phyloP scores from a whole-genome alignment of 2,113 vertebrate genomes.

The Ondatra zibethicus region DNA sequence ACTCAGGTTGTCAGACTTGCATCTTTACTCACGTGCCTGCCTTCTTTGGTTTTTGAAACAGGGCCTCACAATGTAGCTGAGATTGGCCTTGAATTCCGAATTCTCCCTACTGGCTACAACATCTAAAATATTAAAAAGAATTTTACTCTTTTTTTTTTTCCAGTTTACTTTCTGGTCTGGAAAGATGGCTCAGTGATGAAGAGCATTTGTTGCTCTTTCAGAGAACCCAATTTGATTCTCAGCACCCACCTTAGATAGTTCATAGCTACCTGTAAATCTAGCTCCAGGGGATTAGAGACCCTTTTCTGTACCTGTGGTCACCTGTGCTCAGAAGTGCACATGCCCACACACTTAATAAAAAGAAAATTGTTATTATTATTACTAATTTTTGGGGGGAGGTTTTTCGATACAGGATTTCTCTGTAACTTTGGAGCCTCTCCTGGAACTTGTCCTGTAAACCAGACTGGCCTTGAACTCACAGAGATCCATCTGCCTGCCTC shows the following conservation, averaged over 20 bases:
- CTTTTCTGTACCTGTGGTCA: not conserved
- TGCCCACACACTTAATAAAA: not conserved
- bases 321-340: not conserved
- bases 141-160: not conserved
- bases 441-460: not conserved
- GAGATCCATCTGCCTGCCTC: not conserved
- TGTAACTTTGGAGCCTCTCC: not conserved
- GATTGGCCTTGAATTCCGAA: not conserved
- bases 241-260: not conserved
- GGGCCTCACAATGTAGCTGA: not conserved
- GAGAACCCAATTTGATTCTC: not conserved
- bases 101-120: not conserved
- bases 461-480: too few relatives aligned
- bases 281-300: not conserved
- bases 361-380: not conserved
- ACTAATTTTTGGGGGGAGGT: not conserved
- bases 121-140: not conserved
- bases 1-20: not conserved
- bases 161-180: not conserved
- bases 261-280: not conserved
- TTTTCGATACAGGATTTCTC: not conserved
- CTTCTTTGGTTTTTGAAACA: not conserved
- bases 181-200: not conserved
- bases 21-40: not conserved
- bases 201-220: not conserved